phyloP scores from a whole-genome alignment of 2,113 vertebrate species.

The Pseudopodoces humilis region DNA sequence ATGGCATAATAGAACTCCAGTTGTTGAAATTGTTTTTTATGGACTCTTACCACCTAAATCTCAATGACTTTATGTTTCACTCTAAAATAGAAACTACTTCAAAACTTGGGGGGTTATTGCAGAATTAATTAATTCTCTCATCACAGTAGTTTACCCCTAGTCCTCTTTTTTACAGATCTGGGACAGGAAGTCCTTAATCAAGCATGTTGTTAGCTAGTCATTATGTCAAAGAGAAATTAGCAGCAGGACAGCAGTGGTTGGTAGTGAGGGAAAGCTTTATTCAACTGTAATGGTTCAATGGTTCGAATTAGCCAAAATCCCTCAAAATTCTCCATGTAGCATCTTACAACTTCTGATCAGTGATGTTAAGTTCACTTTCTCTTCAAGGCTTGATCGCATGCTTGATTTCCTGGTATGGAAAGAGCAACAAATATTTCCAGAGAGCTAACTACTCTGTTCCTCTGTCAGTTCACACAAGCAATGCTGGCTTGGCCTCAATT shows the following conservation, averaged over 20 bases:
- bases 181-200: neutral
- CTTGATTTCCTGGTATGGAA: neutral
- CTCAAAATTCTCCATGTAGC: neutral
- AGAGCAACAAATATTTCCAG: neutral
- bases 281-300: neutral
- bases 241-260: neutral
- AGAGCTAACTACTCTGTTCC: neutral
- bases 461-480: neutral
- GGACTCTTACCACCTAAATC: neutral
- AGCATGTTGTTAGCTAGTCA: neutral
- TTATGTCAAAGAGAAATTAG: neutral
- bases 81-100: neutral
- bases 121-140: neutral
- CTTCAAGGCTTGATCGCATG: neutral
- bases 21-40: neutral
- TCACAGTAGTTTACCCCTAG: neutral
- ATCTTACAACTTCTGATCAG: neutral
- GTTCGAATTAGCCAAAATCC: neutral
- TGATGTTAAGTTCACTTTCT: neutral
- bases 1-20: neutral
- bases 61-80: neutral
- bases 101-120: neutral
- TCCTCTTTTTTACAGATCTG: neutral
- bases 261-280: neutral
- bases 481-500: neutral